Base-by-base conservation (phyloP, 2,113 vertebrate genomes). In the Axis porcinus region DNA sequence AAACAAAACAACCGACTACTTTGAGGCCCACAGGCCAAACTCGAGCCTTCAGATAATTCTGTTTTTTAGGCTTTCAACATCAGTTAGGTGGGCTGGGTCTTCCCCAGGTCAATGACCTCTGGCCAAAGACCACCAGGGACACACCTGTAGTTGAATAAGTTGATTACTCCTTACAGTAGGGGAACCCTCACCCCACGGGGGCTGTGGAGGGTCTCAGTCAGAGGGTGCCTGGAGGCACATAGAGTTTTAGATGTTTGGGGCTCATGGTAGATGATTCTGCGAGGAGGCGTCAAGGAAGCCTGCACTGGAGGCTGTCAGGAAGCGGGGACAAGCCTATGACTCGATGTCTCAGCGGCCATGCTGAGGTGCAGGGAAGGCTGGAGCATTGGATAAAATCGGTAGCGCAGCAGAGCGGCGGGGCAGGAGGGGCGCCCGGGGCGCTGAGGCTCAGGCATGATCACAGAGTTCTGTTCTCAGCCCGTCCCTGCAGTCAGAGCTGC, bases 361-460 rank as follows among this genome's bases (percentile, higher is more conserved):
- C 28, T 0, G 1, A 45, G 57, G 23, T 12, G 33, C 64, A 47
- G 25, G 55, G 60, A 27, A 81, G 81, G 19, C 11, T 40, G 15
- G 11, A 33, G n/a, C n/a, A 70, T n/a, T 9, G 19, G 7, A 33
- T 30, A 52, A 14, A 17, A 1, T 0, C 5, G 7, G n/a, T 1
- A 9, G 23, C 33, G 70, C 16, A 45, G 67, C 30, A 30, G 85
- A 7, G 11, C 0, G 14, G 52, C 3, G 21, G 13, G 88, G n/a
- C 7, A 30, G n/a, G 6, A n/a, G 27, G 25, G 33, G 11, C 1
- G 11, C 27, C 4, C 7, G 19, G 13, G 25, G 40, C 17, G 13
- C 2, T 23, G 81, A 28, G 91, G 33, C 33, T 23, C 28, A 47
- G 55, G 50, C 17, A 6, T 1, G 30, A 28, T 0, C 13, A 30